A percentile compares a stretch with the other conserved stretches of the same genome.
Conservation (phyloP, 2,113 vertebrate species). For the Heloderma charlesbogerti region DNA sequence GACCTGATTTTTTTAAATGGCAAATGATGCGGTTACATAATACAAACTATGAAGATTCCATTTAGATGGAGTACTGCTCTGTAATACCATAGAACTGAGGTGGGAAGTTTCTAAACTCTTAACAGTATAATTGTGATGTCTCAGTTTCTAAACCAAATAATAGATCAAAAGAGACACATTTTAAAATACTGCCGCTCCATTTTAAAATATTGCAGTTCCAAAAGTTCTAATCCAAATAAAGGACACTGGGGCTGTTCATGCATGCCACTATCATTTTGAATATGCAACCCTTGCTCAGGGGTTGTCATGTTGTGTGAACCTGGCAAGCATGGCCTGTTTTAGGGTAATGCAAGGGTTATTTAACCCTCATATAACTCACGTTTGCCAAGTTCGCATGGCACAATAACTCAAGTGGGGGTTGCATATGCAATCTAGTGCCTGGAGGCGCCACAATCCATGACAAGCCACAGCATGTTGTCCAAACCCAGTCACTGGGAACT, state of each 20-base stretch:
- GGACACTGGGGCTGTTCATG: background rate
- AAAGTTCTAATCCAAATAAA: background rate
- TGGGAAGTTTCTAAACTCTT: background rate
- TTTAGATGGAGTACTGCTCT: constrained; percentile 21
- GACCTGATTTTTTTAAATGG: background rate
- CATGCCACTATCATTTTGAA: too few species aligned
- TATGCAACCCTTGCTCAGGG: too few species aligned
- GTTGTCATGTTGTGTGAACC: too few species aligned
- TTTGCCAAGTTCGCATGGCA: too few species aligned
- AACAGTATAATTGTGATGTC: background rate
- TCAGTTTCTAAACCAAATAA: background rate
- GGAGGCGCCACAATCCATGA: too few species aligned
- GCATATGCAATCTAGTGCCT: too few species aligned
- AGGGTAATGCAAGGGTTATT: too few species aligned
- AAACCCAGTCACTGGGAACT: background rate
- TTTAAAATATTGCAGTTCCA: constrained; percentile 12
- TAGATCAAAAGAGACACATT: constrained; percentile 2
- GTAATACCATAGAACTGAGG: background rate
- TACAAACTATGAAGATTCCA: background rate
- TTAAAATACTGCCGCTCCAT: constrained; percentile 22
- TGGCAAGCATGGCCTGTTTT: too few species aligned
- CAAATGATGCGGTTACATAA: background rate
- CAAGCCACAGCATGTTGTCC: too few species aligned
- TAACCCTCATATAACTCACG: too few species aligned
- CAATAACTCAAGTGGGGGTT: too few species aligned